Base-by-base conservation (phyloP, 1,140 invertebrate species). In the Drosophila kohkoa region DNA sequence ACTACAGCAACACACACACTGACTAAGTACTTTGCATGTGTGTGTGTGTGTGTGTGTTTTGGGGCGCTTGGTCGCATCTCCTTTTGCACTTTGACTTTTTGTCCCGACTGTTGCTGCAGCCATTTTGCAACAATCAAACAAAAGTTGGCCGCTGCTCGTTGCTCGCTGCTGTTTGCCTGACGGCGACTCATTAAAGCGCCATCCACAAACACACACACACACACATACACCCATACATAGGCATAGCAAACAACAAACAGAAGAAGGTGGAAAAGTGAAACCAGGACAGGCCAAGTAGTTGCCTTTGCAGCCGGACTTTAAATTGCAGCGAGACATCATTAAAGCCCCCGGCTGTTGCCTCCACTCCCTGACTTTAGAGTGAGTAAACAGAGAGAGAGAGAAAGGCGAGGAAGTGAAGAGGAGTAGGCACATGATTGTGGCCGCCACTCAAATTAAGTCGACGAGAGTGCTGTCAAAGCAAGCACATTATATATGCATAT, bases 371-470 rank as follows among this genome's bases (percentile, higher is more conserved):
- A 38, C 35, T 38, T 38, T 38, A 38, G 35, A 38, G 35, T 0
- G 35, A 10, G 20, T 25, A 25, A 25, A 25, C 20, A 13, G 41
- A 13, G 41, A 13, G n/a, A 13, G n/a, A 5, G 38, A 41, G 11
- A 6, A 2, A 15, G 13, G 15, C 1, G 13, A 48, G 13, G 45
- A 16, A 15, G 45, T 25, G 20, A 48, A 5, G 15, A 8, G 30
- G 0, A 6, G 4, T 16, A 48, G 16, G 46, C 16, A 32, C 41
- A 43, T 45, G 11, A 3, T 20, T 62, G n/a, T 32, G 57, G 46
- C 7, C 46, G 52, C 38, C 67, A 78, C 76, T 86, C 68, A 87
- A 86, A 81, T 86, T 81, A 86, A 86, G 82, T 79, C 68, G 45
- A 45, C 58, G 20, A 75, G 64, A 76, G 79, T 76, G 82, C 75